Conservation (phyloP, 2,888 invertebrate species). For the Heterodera filipjevi region DNA sequence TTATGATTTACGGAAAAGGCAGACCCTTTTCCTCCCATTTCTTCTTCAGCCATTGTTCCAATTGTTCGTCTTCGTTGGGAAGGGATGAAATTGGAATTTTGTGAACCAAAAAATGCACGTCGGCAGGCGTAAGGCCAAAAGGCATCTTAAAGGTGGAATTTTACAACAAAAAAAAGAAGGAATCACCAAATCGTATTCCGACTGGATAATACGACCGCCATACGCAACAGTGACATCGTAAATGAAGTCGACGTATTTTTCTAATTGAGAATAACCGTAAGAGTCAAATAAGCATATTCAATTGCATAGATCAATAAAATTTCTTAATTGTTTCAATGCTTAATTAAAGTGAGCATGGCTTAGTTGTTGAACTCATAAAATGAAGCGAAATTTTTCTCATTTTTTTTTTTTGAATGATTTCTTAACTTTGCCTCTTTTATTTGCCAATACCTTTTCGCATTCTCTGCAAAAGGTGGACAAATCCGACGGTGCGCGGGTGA, state of each 20-base stretch:
- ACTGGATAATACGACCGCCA: constrained; percentile 77
- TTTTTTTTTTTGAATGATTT: background rate
- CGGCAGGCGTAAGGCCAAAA: constrained; percentile 71
- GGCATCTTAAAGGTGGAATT: constrained; percentile 19
- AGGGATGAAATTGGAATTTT: constrained; percentile 55
- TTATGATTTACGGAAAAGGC: background rate
- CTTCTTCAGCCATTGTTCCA: constrained; percentile 65
- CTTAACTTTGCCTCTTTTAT: background rate
- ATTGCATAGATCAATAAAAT: background rate
- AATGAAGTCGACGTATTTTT: constrained; percentile 75
- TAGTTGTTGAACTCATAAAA: too few species aligned
- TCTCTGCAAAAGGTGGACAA: constrained; percentile 69
- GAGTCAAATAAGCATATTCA: background rate
- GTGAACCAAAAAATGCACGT: constrained; percentile 79
- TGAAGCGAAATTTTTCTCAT: too few species aligned
- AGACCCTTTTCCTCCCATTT: constrained; percentile 66
- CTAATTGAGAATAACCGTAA: too few species aligned
- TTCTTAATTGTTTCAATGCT: background rate
- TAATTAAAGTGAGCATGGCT: too few species aligned
- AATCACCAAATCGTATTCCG: constrained; percentile 75
- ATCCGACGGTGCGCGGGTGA: constrained; percentile 84
- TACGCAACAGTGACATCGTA: constrained; percentile 84
- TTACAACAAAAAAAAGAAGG: constrained; percentile 70
- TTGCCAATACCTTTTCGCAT: constrained; percentile 67
- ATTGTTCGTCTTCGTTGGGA: constrained; percentile 59